These are phyloP conservation scores for Solea senegalensis DNA, from an alignment of 2,113 vertebrate genomes.

Conservation along the genomic window DNA sequence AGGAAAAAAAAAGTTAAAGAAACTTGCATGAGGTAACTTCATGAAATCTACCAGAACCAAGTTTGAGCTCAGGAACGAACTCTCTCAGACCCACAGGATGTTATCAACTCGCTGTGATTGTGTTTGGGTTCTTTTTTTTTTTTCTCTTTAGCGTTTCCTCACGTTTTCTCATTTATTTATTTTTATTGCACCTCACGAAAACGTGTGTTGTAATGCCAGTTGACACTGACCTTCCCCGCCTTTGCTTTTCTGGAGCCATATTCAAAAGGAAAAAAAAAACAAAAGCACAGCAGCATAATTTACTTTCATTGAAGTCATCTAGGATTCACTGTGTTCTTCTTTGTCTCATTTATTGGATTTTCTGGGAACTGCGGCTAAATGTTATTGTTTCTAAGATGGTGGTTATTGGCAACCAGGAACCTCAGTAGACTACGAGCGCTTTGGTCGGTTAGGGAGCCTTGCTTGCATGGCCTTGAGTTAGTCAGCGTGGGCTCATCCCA, in stretches of 20 bases:
- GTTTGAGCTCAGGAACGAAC: constrained; percentile 35
- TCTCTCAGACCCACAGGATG: constrained; percentile 41
- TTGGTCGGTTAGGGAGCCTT: constrained; percentile 54
- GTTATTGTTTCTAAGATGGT: constrained; percentile 60
- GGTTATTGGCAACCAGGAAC: constrained; percentile 58
- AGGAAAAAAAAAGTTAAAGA: constrained; percentile 27
- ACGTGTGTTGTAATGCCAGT: not conserved
- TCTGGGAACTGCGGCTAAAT: constrained; percentile 51
- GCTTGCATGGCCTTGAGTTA: constrained; percentile 76
- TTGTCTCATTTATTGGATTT: constrained; percentile 52
- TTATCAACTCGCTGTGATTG: constrained; percentile 10
- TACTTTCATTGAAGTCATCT: constrained; percentile 33
- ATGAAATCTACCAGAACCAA: constrained; percentile 47
- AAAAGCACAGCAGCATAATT: not conserved
- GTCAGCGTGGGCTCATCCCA: constrained; percentile 72
- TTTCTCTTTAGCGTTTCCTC: no score
- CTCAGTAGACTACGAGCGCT: constrained; percentile 58
- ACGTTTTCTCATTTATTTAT: not conserved
- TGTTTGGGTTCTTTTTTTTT: constrained; percentile 18
- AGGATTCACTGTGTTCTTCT: constrained; percentile 22
- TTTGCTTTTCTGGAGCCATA: not conserved
- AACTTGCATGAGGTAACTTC: constrained; percentile 59
- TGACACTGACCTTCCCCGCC: not conserved
- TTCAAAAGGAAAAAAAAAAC: not conserved
- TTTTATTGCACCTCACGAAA: constrained; percentile 4